Base-by-base conservation (phyloP, 2,797 vertebrate species). In the Agapornis canus region DNA sequence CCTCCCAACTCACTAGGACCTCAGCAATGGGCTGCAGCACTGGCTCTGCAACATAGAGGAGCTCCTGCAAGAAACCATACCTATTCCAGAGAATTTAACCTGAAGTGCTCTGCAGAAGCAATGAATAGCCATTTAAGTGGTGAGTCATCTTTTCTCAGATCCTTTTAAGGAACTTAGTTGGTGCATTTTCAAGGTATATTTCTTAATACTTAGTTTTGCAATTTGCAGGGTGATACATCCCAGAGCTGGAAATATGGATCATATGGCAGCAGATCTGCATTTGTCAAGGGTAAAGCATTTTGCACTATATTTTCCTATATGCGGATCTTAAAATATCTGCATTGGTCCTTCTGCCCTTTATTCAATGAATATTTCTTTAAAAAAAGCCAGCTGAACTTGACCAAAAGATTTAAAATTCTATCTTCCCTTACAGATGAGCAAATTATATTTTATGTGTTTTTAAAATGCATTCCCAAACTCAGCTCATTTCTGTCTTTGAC, bases 151-250 rank as follows among this genome's bases (percentile, higher is more conserved):
- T 37, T 39, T 22, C 86, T 69, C 49, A 45, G 86, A 84, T 77
- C 92, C 90, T 93, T 93, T 65, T 95, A 95, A 79, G 90, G 89
- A 94, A 22, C 21, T 5, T 5, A 25, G 73, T 83, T 95, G 96
- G 95, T 47, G 0, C 43, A 3, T n/a, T 72, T 65, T 90, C 92
- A 79, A 83, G 72, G 60, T 3, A 0, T 47, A 10, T 94, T 92
- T 96, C 95, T 75, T 78, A 71, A 95, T 39, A 70, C 37, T 40
- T 29, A 35, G 48, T 77, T 94, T 91, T 91, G 95, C 69, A 90
- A 57, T 92, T 51, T 86, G 54, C 81, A 54, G 92, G 81, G 77
- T 59, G 83, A 82, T 60, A 1, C 63, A 72, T n/a, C 80, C 77
- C 3, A 1, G 69, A 71, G 92, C n/a, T 86, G 89, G 69, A 32